Conservation (phyloP, 2,888 invertebrate genomes). For the Mechanitis messenoides region DNA sequence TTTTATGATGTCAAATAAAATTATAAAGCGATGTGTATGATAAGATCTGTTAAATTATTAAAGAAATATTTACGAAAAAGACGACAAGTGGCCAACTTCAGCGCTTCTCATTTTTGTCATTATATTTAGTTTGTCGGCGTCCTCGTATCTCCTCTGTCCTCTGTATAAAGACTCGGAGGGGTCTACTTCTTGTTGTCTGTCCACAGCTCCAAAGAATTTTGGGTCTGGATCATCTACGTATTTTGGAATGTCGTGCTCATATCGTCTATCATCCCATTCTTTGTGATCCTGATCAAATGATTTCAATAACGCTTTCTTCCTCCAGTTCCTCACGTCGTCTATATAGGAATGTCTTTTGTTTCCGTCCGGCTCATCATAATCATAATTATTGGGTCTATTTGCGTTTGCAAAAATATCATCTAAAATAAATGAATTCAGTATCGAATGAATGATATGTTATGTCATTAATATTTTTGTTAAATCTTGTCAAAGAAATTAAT, state of each 20-base stretch:
- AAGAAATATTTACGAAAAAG: slow-evolving; percentile 29
- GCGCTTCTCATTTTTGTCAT: slow-evolving; percentile 43
- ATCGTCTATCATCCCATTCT: slow-evolving; percentile 49
- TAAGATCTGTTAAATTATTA: slow-evolving; percentile 3
- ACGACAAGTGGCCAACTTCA: slow-evolving; percentile 41
- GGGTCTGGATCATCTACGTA: slow-evolving; percentile 50
- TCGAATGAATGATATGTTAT: background rate
- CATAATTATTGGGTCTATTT: slow-evolving; percentile 48
- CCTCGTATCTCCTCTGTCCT: slow-evolving; percentile 48
- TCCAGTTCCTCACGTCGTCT: slow-evolving; percentile 61
- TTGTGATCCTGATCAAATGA: slow-evolving; percentile 47
- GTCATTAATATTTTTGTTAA: background rate
- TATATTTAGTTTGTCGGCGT: slow-evolving; percentile 42
- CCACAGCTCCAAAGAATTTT: slow-evolving; percentile 40
- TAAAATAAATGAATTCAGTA: slow-evolving; percentile 24
- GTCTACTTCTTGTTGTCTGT: slow-evolving; percentile 45
- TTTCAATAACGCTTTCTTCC: slow-evolving; percentile 54
- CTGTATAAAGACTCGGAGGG: slow-evolving; percentile 37
- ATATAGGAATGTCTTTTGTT: slow-evolving; percentile 51
- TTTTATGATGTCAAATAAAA: background rate
- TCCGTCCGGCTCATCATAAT: slow-evolving; percentile 57
- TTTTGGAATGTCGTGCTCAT: slow-evolving; percentile 48
- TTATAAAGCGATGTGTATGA: background rate
- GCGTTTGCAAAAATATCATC: slow-evolving; percentile 55
- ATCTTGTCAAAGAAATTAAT: too few species aligned